A percentile compares a stretch with the other conserved stretches of the same genome.
These are phyloP conservation scores for Megalonaias nervosa DNA, from an alignment of 1,140 invertebrate species.

Conservation along the genomic window DNA sequence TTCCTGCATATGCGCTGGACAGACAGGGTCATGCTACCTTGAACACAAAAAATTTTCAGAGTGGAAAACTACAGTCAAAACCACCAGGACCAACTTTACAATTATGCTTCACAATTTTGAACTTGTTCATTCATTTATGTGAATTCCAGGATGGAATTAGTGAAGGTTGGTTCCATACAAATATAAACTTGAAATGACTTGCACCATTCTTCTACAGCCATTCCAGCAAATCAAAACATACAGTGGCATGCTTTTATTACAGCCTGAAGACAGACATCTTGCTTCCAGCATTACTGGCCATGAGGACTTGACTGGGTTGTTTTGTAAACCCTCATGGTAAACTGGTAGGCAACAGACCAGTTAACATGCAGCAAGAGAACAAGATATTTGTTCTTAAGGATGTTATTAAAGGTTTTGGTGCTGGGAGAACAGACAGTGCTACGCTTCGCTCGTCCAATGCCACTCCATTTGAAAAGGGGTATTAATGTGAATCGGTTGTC, in stretches of 20 bases:
- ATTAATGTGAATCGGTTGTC: too few relatives aligned
- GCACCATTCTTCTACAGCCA: constrained; percentile 10
- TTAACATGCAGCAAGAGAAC: constrained; percentile 31
- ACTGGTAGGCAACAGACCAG: constrained; percentile 11
- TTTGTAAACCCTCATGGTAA: constrained; percentile 23
- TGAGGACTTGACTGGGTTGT: constrained; percentile 3
- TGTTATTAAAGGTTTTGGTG: constrained; percentile 19
- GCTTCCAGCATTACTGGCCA: constrained; percentile 8
- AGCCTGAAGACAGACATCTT: constrained; percentile 15
- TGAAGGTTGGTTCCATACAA: too few relatives aligned
- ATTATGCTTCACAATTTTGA: too few relatives aligned
- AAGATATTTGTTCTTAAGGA: constrained; percentile 15
- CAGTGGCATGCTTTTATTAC: constrained; percentile 12
- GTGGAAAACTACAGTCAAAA: too few relatives aligned
- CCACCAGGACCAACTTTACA: too few relatives aligned
- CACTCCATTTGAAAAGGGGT: not conserved
- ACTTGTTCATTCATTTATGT: too few relatives aligned
- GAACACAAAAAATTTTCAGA: too few relatives aligned
- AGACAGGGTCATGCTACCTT: too few relatives aligned
- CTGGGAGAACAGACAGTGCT: constrained; percentile 20
- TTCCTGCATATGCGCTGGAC: too few relatives aligned
- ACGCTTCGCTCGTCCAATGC: constrained; percentile 12
- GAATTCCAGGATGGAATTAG: too few relatives aligned
- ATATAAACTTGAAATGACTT: constrained; percentile 7
- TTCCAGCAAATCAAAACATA: constrained; percentile 22